Evolutionary conservation across 1,140 invertebrate species (phyloP), one percentile per base, ranked within the genome.

Genomic region (Drosophila athabasca): DNA sequence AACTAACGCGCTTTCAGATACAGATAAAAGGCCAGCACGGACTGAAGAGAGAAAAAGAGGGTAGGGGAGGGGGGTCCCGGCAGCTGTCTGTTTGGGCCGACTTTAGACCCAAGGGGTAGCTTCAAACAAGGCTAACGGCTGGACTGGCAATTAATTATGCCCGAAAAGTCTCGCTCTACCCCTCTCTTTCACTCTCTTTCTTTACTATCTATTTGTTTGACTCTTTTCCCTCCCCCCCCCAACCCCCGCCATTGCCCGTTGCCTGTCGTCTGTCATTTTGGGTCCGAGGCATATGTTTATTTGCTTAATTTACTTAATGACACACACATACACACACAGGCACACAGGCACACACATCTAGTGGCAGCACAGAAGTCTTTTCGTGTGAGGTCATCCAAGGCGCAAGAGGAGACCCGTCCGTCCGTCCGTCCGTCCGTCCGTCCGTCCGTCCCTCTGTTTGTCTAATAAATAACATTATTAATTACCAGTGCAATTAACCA

Each of bases 221-320:
- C 35, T 39, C 35, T 39, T 31, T 31, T 31, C 7, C 6, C 26
- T 7, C 26, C 6, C 46, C 19, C 29, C 62, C 62, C 60, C 44
- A 29, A 44, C 31, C 60, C 11, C 8, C 2, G 1, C 31, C 3
- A 1, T 19, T 19, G 17, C 3, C 3, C 2, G 8, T 35, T 5
- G 35, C 11, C 35, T 39, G 35, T 39, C 35, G 35, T 39, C 35
- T 39, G 35, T 39, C 35, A 39, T 49, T 79, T 81, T 52, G 78
- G 51, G 70, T 46, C 48, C 69, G 74, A 62, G 82, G 70, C 88
- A 89, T 90, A 87, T 90, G 88, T 90, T 90, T 90, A 90, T 90
- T 88, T 90, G 88, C 87, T 90, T 90, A 90, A 90, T 90, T 90
- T 90, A 90, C 88, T 90, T 90, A 90, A 90, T 90, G 77, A 90